phyloP scores from a whole-genome alignment of 2,888 invertebrate species.

The Tetragonisca angustula region DNA sequence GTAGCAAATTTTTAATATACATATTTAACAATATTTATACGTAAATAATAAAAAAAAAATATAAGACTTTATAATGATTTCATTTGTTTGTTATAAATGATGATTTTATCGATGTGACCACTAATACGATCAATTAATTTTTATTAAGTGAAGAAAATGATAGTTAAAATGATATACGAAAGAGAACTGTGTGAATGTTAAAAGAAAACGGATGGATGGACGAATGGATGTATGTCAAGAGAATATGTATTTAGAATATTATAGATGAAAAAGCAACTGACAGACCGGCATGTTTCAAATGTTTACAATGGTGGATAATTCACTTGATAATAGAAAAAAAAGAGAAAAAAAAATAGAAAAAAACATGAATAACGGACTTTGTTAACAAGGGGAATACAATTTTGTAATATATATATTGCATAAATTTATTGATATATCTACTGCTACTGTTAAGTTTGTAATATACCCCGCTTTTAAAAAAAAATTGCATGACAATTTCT shows the following conservation, averaged over 20 bases:
- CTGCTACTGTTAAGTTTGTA: conserved; percentile 68
- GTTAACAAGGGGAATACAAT: conserved; percentile 60
- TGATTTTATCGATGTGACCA: conserved; percentile 78
- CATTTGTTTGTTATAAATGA: conserved; percentile 73
- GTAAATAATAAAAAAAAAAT: conserved; percentile 75
- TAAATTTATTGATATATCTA: conserved; percentile 72
- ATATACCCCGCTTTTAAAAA: conserved; percentile 59
- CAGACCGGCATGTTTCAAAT: conserved; percentile 65
- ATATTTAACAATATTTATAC: conserved; percentile 79
- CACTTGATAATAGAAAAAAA: conserved; percentile 32
- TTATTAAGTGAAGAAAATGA: conserved; percentile 44
- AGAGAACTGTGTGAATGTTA: conserved; percentile 40
- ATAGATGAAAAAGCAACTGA: conserved; percentile 28
- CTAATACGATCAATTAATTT: conserved; percentile 68
- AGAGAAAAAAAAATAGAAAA: conserved; percentile 24
- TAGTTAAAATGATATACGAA: conserved; percentile 31
- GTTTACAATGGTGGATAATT: conserved; percentile 66
- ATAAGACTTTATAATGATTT: conserved; percentile 76
- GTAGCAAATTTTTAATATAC: conserved; percentile 82
- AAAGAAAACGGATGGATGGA: conserved; percentile 46
- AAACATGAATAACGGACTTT: conserved; percentile 55
- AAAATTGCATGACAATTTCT: conserved; percentile 63
- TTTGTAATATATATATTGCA: conserved; percentile 77
- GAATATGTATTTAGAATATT: conserved; percentile 48
- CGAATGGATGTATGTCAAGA: conserved; percentile 59